Evolutionary conservation across 2,113 vertebrate species (phyloP).

Genomic region (Notothenia rossii): DNA sequence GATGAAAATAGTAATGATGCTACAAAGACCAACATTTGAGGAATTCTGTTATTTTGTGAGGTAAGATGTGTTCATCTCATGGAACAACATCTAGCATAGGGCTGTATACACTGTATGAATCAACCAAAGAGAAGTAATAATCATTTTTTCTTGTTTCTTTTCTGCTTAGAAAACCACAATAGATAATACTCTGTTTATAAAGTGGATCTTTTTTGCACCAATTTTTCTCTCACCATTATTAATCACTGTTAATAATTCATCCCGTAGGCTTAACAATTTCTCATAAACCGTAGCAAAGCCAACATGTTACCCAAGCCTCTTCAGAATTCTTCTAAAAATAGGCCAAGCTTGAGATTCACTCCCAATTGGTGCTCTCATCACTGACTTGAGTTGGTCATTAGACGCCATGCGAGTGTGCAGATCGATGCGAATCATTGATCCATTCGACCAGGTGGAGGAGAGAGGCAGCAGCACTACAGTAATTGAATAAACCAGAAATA

Average conservation of each 20-base stretch:
- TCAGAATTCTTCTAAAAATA: constrained; percentile 49
- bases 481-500: constrained; percentile 69
- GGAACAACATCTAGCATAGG: background rate
- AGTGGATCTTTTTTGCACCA: background rate
- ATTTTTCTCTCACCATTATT: background rate
- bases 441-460: constrained; percentile 57
- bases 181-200: background rate
- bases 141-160: background rate
- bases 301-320: constrained; percentile 33
- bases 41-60: background rate
- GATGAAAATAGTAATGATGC: background rate
- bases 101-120: background rate
- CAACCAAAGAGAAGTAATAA: background rate
- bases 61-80: background rate
- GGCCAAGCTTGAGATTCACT: constrained; percentile 41
- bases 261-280: background rate
- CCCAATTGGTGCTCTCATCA: constrained; percentile 60
- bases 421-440: constrained; percentile 74
- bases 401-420: constrained; percentile 46
- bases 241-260: constrained; percentile 41
- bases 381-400: constrained; percentile 64
- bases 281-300: background rate
- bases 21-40: background rate
- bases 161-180: background rate
- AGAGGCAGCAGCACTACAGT: constrained; percentile 43